Evolutionary conservation across 1,140 invertebrate genomes (phyloP), one percentile per base, ranked within the genome.

Genomic region (Drosophila sechellia): DNA sequence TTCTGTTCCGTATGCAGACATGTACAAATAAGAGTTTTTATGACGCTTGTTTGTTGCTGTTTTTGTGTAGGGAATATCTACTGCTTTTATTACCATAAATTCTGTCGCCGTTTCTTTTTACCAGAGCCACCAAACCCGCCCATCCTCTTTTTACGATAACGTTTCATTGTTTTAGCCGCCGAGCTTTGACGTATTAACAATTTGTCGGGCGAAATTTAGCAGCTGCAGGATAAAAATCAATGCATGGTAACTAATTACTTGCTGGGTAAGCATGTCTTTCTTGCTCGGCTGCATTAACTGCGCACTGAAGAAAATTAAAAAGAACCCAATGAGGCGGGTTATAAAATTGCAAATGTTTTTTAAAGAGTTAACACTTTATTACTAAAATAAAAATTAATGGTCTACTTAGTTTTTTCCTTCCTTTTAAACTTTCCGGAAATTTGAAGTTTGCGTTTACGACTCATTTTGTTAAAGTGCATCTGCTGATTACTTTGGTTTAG

Each of bases 151-250:
- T n/a, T 31, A 31, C 35, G 42, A 60, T 37, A 45, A 58, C 25
- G 58, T 45, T 64, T 56, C 65, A 50, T 70, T 71, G 50, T 65
- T 75, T 63, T 60, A 66, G 64, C 40, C 53, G 48, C 65, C 72
- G 50, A 53, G 69, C 77, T 79, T 73, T 87, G 83, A 89, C 79
- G 72, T 79, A 89, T 84, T 83, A 87, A 84, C 79, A 89, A 87
- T 87, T 87, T 89, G 71, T 89, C 84, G 89, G 68, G 83, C 71
- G 63, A 79, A 87, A 87, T 87, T 87, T 89, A 78, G 60, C 79
- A 76, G 63, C 39, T 49, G 66, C 39, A 57, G 83, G 64, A 71
- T 87, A 77, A 83, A 87, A 87, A 89, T 87, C 83, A 87, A 87
- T 87, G 84, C 83, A 57, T 63, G 81, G 60, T 77, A 87, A 87